phyloP scores from a whole-genome alignment of 2,113 vertebrate species.

The Neopipo cinnamomea region DNA sequence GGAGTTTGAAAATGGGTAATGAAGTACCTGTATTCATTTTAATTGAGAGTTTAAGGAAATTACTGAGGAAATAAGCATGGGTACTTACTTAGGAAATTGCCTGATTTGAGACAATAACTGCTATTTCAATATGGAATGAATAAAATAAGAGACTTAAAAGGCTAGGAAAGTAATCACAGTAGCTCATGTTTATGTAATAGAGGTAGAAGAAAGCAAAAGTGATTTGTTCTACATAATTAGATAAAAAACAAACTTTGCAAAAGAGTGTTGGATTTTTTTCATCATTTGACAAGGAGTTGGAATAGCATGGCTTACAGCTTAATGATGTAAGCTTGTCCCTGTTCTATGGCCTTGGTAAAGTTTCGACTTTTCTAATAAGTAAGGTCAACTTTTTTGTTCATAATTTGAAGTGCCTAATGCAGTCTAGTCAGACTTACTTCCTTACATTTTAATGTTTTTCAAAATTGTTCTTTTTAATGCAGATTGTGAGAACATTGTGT shows the following conservation, averaged over 20 bases:
- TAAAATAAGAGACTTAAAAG: not conserved
- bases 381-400: not conserved
- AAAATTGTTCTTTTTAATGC: slow-evolving; percentile 52
- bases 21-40: not conserved
- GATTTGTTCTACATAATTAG: not conserved
- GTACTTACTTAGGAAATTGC: not conserved
- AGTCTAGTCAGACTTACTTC: not conserved
- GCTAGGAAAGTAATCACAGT: not conserved
- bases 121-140: not conserved
- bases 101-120: not conserved
- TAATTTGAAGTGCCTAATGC: not conserved
- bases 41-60: not conserved
- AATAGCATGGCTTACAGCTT: not conserved
- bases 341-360: not conserved
- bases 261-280: not conserved
- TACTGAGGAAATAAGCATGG: not conserved
- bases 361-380: not conserved
- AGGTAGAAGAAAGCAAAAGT: not conserved
- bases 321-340: not conserved
- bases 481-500: slow-evolving; percentile 94
- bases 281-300: not conserved
- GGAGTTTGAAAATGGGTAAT: not conserved
- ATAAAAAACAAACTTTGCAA: not conserved
- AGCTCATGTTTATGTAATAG: not conserved
- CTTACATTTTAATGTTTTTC: not conserved